Percentiles rank a stretch among this genome's conserved stretches.
These are phyloP conservation scores for Labeo rohita DNA, from an alignment of 2,113 vertebrate species.

Conservation along the genomic window DNA sequence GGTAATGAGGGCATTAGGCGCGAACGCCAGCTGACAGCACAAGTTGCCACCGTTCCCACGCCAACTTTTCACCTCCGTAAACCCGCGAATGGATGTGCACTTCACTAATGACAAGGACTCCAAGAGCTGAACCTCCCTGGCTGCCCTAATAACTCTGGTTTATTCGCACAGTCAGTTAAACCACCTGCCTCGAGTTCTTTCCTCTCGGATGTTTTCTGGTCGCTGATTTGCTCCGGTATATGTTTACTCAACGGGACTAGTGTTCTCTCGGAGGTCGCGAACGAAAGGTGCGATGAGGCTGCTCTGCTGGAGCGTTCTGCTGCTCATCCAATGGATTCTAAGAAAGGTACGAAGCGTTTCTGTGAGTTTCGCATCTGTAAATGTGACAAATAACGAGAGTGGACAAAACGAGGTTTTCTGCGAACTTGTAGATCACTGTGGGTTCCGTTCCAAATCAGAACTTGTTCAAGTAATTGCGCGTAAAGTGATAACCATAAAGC, in stretches of 20 bases:
- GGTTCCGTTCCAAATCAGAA: slow-evolving; percentile 44
- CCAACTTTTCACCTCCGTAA: slow-evolving; percentile 68
- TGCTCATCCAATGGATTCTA: slow-evolving; percentile 79
- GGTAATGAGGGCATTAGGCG: slow-evolving; percentile 62
- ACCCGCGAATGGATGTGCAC: slow-evolving; percentile 71
- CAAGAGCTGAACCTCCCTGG: slow-evolving; percentile 60
- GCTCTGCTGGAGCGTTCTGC: slow-evolving; percentile 76
- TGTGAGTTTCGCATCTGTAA: slow-evolving; percentile 21
- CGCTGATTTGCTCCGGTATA: slow-evolving; percentile 64
- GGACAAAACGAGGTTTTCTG: slow-evolving; percentile 27
- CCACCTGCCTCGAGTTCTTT: background rate
- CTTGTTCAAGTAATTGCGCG: background rate
- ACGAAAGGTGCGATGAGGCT: slow-evolving; percentile 73
- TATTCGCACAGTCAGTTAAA: slow-evolving; percentile 35
- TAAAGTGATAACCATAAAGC: background rate
- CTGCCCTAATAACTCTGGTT: slow-evolving; percentile 21
- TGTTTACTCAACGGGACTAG: slow-evolving; percentile 74
- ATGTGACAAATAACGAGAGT: background rate
- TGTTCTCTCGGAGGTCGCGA: slow-evolving; percentile 70
- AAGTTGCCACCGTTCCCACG: slow-evolving; percentile 60
- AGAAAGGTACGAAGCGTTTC: slow-evolving; percentile 68
- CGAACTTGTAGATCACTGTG: slow-evolving; percentile 67
- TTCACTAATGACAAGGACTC: slow-evolving; percentile 63
- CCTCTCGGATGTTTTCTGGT: slow-evolving; percentile 21
- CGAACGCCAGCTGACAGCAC: slow-evolving; percentile 58